Base-by-base conservation (phyloP, 2,797 vertebrate species). In the Saxicola maurus region DNA sequence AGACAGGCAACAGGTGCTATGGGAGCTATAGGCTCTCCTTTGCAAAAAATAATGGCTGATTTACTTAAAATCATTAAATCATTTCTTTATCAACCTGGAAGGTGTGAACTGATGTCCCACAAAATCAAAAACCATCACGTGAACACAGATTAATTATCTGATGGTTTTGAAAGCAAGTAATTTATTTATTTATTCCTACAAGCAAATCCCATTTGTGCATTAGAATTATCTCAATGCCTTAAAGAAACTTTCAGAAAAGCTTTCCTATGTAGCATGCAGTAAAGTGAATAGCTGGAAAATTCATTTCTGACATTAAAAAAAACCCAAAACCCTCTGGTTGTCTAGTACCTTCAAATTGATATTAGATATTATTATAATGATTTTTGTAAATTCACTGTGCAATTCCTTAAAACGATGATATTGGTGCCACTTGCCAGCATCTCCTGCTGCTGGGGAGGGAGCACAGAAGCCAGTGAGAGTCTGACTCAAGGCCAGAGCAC, bases 91-190 rank as follows among this genome's bases (percentile, higher is more conserved):
- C 68, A 72, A 43, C 17, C 65, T 60, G 28, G 45, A 72, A 74
- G 40, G 21, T 67, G 27, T 76, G 45, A 92, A 69, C 35, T 66
- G 80, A 61, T 35, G 15, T 53, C 37, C 64, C 79, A 23, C n/a
- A 87, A 90, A 81, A 91, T 51, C 7, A 64, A 82, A 92, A 93
- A n/a, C 1, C 13, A n/a, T 25, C 46, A 49, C 1, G 2, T 31
- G 30, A 89, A 38, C 28, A 31, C 48, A 52, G 59, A 33, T 81
- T 86, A 85, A 91, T 67, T 78, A 40, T 57, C 69, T 72, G 27
- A 35, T 43, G 28, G 9, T 71, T 75, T 65, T 46, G 60, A 85
- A 87, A 83, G 45, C n/a, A 73, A 80, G 40, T 13, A 38, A 56
- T 62, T 81, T 38, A 30, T 84, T 81, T 38, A 30, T 84, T 79